Evolutionary conservation across 2,113 vertebrate genomes (phyloP), one percentile per base, ranked within the genome.

Genomic region (Protomyctophum bolini): DNA sequence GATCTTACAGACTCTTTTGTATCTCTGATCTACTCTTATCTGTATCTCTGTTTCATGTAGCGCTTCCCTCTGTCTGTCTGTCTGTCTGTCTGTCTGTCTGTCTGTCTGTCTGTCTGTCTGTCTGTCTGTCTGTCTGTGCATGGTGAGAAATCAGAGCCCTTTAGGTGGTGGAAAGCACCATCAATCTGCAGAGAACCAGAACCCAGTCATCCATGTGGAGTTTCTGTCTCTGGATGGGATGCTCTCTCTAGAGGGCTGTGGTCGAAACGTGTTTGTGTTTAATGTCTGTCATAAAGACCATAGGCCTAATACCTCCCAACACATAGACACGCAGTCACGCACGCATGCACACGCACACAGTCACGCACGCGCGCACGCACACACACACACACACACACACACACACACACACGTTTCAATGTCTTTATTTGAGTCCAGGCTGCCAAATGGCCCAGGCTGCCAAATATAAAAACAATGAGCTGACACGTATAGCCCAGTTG

Each of bases 91-190:
- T 21, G 21, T 21, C 21, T 21, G 21, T 21, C 21, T 21, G 21
- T 21, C 21, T 21, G 21, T 21, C 21, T 21, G 21, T 21, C 21
- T 21, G 21, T 21, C 21, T 21, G 21, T 21, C 21, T 21, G 21
- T 21, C 21, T 21, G 21, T 21, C 21, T 21, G 21, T 21, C 21
- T 21, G 21, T 21, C 21, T 21, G 21, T 4, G 15, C n/a, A 0
- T 57, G 33, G 14, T 41, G 41, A 67, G 14, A 51, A 9, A 70
- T 46, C 0, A 3, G 33, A 57, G 45, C 6, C 8, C 48, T 28
- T 46, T 4, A 6, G 33, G 66, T 6, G 74, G 21, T 83, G 87
- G 87, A 89, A 91, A 91, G 66, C 12, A 87, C 87, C 83, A 66
- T 21, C 6, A 0, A 61, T 66, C 15, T 73, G 75, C 66, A 50